Conservation (phyloP, 2,888 invertebrate genomes). For the Scaptomyza caliginosa region DNA sequence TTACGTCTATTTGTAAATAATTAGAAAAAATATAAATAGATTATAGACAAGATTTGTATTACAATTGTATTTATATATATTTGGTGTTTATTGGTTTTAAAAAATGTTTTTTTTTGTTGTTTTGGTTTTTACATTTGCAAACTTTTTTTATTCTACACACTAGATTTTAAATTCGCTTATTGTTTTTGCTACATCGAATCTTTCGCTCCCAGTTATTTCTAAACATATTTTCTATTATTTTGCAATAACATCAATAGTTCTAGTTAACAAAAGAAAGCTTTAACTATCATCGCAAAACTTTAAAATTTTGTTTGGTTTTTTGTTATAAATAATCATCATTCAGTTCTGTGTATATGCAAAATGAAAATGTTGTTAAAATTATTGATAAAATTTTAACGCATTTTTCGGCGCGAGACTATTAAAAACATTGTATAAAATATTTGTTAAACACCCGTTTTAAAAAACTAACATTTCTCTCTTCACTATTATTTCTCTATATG, state of each 20-base stretch:
- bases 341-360: conserved; percentile 50
- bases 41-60: not conserved
- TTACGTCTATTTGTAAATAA: not conserved
- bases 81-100: conserved; percentile 49
- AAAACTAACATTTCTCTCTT: conserved; percentile 39
- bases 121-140: conserved; percentile 51
- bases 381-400: conserved; percentile 63
- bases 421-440: conserved; percentile 63
- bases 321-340: conserved; percentile 45
- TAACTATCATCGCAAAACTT: conserved; percentile 16
- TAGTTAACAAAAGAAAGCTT: conserved; percentile 49
- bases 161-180: conserved; percentile 68
- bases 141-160: conserved; percentile 45
- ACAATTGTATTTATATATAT: conserved; percentile 20
- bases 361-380: conserved; percentile 57
- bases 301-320: conserved; percentile 27
- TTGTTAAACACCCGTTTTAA: conserved; percentile 49
- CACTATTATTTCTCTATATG: not conserved
- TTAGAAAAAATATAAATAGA: not conserved
- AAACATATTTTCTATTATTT: conserved; percentile 71
- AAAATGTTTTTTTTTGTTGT: conserved; percentile 31
- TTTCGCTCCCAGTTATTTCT: conserved; percentile 32
- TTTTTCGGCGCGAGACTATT: conserved; percentile 45
- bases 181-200: conserved; percentile 38
- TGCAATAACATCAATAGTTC: conserved; percentile 75